These are phyloP conservation scores for Anomalospiza imberbis DNA, from an alignment of 2,797 vertebrate genomes.

Conservation along the genomic window DNA sequence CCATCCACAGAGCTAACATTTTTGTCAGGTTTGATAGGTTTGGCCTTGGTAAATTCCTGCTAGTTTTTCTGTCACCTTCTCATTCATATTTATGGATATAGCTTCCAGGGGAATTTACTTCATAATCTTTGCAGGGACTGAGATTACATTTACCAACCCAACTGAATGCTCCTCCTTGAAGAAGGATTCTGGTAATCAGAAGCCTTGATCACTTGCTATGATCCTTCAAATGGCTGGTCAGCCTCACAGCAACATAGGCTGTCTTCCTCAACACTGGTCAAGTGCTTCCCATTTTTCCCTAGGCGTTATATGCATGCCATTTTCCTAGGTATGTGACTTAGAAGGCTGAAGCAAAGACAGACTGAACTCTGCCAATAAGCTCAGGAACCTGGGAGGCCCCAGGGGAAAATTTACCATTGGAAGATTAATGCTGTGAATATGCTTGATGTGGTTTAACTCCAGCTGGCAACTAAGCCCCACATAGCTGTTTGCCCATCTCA, in stretches of 20 bases:
- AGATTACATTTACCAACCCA: not conserved
- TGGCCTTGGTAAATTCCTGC: not conserved
- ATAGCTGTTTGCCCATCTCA: not conserved
- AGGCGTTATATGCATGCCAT: not conserved
- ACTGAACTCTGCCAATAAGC: not conserved
- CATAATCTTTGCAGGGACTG: not conserved
- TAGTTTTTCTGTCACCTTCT: not conserved
- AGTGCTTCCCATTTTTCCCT: not conserved
- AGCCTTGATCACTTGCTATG: not conserved
- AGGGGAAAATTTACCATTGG: not conserved
- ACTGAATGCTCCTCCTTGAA: not conserved
- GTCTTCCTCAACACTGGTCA: not conserved
- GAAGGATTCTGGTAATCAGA: not conserved
- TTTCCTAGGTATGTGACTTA: not conserved
- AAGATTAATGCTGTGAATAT: not conserved
- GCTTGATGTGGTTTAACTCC: not conserved
- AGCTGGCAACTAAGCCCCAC: not conserved
- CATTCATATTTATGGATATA: rapidly evolving
- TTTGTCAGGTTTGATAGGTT: not conserved
- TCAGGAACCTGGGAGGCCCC: not conserved
- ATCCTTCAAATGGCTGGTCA: not conserved
- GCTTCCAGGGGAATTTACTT: not conserved
- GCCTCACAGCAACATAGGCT: not conserved
- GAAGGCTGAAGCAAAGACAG: not conserved
- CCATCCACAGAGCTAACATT: not conserved